phyloP scores from a whole-genome alignment of 64 coral and sea anemone genomes.

The Montipora foliosa region DNA sequence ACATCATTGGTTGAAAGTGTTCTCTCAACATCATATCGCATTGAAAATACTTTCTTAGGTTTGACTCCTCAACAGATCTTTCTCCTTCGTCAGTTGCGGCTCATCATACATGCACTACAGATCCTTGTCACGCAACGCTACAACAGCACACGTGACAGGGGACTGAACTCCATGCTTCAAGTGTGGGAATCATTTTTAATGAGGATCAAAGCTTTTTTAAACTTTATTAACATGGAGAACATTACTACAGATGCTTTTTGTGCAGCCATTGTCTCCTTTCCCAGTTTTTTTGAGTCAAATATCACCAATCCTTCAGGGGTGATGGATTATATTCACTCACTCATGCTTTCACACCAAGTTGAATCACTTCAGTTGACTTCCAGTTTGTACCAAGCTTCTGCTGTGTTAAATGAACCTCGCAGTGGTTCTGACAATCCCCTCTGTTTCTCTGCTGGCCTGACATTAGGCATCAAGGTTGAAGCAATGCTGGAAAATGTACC shows the following conservation, averaged over 20 bases:
- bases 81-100: slow-evolving; percentile 75
- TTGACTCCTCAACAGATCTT: slow-evolving; percentile 74
- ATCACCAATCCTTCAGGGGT: slow-evolving; percentile 90
- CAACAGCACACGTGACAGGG: slow-evolving; percentile 60
- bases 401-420: slow-evolving; percentile 82
- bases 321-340: slow-evolving; percentile 77
- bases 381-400: slow-evolving; percentile 73
- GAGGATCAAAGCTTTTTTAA: slow-evolving; percentile 74
- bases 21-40: slow-evolving; percentile 81
- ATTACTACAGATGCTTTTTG: slow-evolving; percentile 73
- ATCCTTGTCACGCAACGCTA: slow-evolving; percentile 82
- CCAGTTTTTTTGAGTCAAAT: slow-evolving; percentile 93
- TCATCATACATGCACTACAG: slow-evolving; percentile 86
- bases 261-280: slow-evolving; percentile 80
- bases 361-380: slow-evolving; percentile 62
- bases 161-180: slow-evolving; percentile 73
- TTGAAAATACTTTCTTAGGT: slow-evolving; percentile 86
- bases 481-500: slow-evolving; percentile 89
- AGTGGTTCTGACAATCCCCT: slow-evolving; percentile 96
- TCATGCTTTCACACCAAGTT: slow-evolving; percentile 63
- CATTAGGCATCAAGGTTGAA: slow-evolving; percentile 90
- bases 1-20: slow-evolving; percentile 81
- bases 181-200: slow-evolving; percentile 96
- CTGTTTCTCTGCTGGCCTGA: slow-evolving; percentile 88
- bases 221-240: slow-evolving; percentile 66